Evolutionary conservation across 2,888 invertebrate species (phyloP).

Genomic region (Chrysolina oricalcia): DNA sequence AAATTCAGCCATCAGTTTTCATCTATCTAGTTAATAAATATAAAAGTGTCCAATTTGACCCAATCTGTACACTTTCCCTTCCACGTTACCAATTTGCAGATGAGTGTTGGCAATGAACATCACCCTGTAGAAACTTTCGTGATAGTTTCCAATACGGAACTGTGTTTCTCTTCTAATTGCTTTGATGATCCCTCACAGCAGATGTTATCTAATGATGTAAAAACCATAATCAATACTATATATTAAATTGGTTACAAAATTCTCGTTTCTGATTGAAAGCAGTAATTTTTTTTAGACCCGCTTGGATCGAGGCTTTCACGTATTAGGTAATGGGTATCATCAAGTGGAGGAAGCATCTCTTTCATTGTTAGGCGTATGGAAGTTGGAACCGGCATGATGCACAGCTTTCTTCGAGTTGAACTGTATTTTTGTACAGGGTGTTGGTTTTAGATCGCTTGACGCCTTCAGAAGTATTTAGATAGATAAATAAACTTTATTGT

Average conservation of each 20-base stretch:
- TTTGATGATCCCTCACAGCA: neutral
- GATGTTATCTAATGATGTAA: slow-evolving; percentile 17
- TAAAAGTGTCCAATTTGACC: no score
- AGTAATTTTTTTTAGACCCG: slow-evolving; percentile 20
- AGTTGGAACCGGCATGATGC: neutral
- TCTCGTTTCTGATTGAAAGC: slow-evolving; percentile 5
- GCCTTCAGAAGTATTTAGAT: no score
- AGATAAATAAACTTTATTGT: no score
- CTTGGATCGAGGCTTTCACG: slow-evolving; percentile 17
- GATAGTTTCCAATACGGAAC: slow-evolving; percentile 4
- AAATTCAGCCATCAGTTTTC: no score
- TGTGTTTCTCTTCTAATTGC: slow-evolving; percentile 14
- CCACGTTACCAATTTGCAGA: no score
- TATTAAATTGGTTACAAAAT: slow-evolving; percentile 17
- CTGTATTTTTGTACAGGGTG: no score
- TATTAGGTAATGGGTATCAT: slow-evolving; percentile 16
- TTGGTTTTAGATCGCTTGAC: no score
- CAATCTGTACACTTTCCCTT: no score
- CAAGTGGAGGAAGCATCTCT: slow-evolving; percentile 6
- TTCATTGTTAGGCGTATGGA: neutral
- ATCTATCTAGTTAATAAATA: no score
- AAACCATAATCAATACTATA: slow-evolving; percentile 6
- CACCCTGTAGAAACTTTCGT: slow-evolving; percentile 14
- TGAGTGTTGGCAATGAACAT: neutral
- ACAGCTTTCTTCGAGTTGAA: neutral